Base-by-base conservation (phyloP, 1,140 invertebrate species). In the Drosophila neocordata region DNA sequence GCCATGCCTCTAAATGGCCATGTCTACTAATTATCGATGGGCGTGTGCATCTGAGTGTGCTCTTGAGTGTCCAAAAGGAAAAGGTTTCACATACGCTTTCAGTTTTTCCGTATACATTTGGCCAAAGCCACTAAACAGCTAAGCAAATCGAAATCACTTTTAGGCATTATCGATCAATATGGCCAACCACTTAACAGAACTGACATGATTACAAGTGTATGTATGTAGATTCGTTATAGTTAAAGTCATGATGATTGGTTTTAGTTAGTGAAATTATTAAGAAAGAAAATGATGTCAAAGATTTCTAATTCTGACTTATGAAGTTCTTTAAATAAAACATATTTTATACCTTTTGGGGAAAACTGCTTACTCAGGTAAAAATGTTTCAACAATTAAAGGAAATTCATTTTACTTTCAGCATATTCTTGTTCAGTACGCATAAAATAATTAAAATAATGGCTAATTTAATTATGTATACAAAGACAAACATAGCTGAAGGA, bases 1-100 rank as follows among this genome's bases (percentile, higher is more conserved):
- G 77, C 24, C 63, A 80, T 4, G 58, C 68, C 79, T 74, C 74
- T 70, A 83, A 82, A 82, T 79, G 82, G 82, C 57, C 61, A 68
- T 72, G 62, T 82, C 82, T 71, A 78, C 82, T 85, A 85, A 85
- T 85, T 85, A 87, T 78, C 74, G 51, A 61, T 48, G 77, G 81
- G 81, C 81, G 80, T 80, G 80, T 80, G 80, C 53, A 64, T 48
- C 57, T 31, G 6, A 31, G 48, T 58, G 34, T 65, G 38, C 34
- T 66, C 51, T 55, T 27, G 65, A 73, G 70, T 78, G 76, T 69
- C 65, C 57, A 31, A 38, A 57, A 55, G 13, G 52, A 83, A 74
- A 60, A 64, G 8, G 41, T 48, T 20, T 24, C 4, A n/a, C n/a
- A n/a, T n/a, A 15, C n/a, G 12, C 1, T 13, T 4, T 38, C 5